Percentiles rank a stretch among this genome's conserved stretches.
phyloP scores from a whole-genome alignment of 2,113 vertebrate genomes.

The Toxotes jaculatrix region DNA sequence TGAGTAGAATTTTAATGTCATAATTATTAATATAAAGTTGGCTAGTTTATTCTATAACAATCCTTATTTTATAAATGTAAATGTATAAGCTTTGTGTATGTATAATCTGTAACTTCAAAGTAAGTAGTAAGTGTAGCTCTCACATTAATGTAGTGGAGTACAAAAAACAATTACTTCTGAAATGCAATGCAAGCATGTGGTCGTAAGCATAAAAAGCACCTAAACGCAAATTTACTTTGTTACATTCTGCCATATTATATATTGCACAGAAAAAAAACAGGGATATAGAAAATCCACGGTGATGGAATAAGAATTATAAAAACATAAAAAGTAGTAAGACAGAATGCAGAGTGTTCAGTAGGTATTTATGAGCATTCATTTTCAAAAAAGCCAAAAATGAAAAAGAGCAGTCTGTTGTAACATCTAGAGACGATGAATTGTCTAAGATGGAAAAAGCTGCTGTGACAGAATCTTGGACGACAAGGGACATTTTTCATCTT shows the following conservation, averaged over 20 bases:
- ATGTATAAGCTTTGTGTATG: no score
- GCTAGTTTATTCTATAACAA: no score
- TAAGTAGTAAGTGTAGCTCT: neutral
- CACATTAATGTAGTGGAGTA: neutral
- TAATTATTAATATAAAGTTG: no score
- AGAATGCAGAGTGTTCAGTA: conserved; percentile 14
- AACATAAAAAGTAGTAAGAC: conserved; percentile 4
- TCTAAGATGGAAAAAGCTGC: conserved; percentile 35
- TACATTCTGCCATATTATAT: neutral
- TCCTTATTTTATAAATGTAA: no score
- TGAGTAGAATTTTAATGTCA: no score
- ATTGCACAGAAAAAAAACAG: neutral
- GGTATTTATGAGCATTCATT: conserved; percentile 2
- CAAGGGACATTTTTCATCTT: conserved; percentile 54
- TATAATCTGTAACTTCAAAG: neutral
- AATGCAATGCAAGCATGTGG: no score
- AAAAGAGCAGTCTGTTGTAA: conserved; percentile 14
- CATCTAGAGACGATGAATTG: conserved; percentile 34
- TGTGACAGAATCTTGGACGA: conserved; percentile 48
- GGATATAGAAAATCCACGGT: neutral
- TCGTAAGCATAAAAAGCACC: neutral
- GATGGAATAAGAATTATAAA: neutral
- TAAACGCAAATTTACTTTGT: neutral
- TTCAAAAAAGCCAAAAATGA: conserved; percentile 6
- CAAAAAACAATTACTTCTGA: neutral